Evolutionary conservation across 2,888 invertebrate genomes (phyloP), one percentile per base, ranked within the genome.

Genomic region (Melolontha melolontha): DNA sequence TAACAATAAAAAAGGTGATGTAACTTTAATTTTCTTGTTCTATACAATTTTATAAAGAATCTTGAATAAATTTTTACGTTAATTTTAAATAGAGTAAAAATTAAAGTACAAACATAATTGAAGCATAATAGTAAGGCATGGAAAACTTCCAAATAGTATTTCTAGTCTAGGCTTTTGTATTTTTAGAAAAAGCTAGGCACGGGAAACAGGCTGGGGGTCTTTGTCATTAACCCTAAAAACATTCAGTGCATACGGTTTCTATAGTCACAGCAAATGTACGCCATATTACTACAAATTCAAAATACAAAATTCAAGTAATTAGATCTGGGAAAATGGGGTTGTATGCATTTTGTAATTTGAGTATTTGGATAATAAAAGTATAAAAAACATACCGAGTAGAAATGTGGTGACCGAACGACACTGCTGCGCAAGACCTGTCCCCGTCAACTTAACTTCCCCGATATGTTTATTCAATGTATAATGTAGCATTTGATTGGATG

Each of bases 161-260:
- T 57, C 47, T 52, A 65, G 59, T 65, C 65, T 69, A 66, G 11
- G 34, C 51, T 55, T 67, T 59, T 42, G 59, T 62, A 42, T 42
- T 55, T 65, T 59, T 59, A 59, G 59, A 79, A 80, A 77, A 78
- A 77, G 77, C 79, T 78, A 80, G 79, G 79, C 79, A 79, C 80
- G 78, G 78, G 77, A 68, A 71, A 70, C 62, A 72, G 72, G 72
- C 72, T 63, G 68, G 22, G 67, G 67, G 59, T 63, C 34, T 57
- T 69, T 39, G 34, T 65, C 66, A 47, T 67, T 65, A 69, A 71
- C 55, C 68, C 68, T 71, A 71, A 66, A 41, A 47, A 71, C 71
- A 70, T 71, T 71, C 71, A 71, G 71, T 71, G 66, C 71, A 70
- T 66, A 69, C 71, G 67, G 69, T 66, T 66, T 63, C 62, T 69